Evolutionary conservation across 2,797 vertebrate species (phyloP).

Genomic region (Enteromius thamalakanensis): DNA sequence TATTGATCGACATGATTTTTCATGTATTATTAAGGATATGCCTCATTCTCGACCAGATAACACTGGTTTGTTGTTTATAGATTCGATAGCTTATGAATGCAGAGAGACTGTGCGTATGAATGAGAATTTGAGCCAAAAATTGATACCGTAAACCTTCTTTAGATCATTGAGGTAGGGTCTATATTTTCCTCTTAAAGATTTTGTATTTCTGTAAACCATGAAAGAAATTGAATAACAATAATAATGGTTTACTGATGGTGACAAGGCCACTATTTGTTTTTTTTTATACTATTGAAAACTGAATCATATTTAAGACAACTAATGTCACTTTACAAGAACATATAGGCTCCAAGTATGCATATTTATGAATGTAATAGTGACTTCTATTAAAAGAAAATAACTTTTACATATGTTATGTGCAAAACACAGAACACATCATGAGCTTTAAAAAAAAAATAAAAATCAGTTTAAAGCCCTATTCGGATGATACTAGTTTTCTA

Average conservation of each 20-base stretch:
- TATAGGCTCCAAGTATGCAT: neutral
- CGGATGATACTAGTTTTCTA: no score
- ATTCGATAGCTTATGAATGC: conserved; percentile 41
- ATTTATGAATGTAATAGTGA: neutral
- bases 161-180: conserved; percentile 20
- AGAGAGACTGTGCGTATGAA: conserved; percentile 36
- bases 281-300: neutral
- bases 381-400: neutral
- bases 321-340: neutral
- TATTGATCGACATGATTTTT: conserved; percentile 54
- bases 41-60: conserved; percentile 28
- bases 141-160: conserved; percentile 38
- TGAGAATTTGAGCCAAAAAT: conserved; percentile 43
- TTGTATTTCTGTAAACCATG: neutral
- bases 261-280: neutral
- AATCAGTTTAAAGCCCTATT: no score
- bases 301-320: neutral
- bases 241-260: conserved; percentile 4
- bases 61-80: conserved; percentile 37
- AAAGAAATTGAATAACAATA: neutral
- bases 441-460: neutral
- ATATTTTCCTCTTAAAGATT: conserved; percentile 4
- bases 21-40: conserved; percentile 53
- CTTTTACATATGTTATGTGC: no score
- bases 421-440: neutral